Evolutionary conservation across 1,140 invertebrate genomes (phyloP).

Genomic region (Vollenhovia emeryi): DNA sequence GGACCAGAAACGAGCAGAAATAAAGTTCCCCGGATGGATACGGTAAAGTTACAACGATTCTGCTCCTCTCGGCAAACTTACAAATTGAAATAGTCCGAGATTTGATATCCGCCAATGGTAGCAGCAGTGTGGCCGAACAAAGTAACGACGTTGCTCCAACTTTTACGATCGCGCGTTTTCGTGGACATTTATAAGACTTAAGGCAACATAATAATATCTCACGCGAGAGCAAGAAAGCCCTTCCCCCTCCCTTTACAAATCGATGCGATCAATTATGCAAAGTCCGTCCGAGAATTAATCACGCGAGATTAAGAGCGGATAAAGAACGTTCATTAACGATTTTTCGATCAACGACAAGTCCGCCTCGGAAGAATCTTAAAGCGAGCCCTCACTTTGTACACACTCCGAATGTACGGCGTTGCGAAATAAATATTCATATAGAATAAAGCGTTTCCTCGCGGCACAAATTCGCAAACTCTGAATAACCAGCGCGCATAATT

Average conservation of each 20-base stretch:
- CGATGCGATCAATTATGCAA: conserved; percentile 35
- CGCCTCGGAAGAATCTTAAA: not conserved
- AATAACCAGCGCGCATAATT: not conserved
- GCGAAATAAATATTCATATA: conserved; percentile 26
- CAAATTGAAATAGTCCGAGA: conserved; percentile 54
- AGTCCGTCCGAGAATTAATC: conserved; percentile 9
- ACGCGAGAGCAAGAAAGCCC: not conserved
- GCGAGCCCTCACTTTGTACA: not conserved
- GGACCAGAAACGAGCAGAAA: conserved; percentile 40
- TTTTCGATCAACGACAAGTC: conserved; percentile 1
- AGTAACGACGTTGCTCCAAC: conserved; percentile 4
- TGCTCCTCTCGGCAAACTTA: conserved; percentile 29
- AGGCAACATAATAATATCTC: not conserved
- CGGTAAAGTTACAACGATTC: conserved; percentile 36
- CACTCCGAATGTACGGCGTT: too few relatives aligned
- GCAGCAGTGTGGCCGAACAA: not conserved
- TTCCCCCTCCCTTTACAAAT: conserved; percentile 18
- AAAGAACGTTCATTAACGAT: conserved; percentile 27
- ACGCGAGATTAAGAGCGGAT: conserved; percentile 43
- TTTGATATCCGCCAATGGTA: conserved; percentile 26
- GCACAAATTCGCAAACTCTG: conserved; percentile 13
- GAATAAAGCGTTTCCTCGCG: not conserved
- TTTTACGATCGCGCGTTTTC: conserved; percentile 32
- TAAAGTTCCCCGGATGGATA: conserved; percentile 27
- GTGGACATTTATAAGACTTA: not conserved